Evolutionary conservation across 2,797 vertebrate species (phyloP), one percentile per base, ranked within the genome.

Genomic region (Sebastes vulpes): DNA sequence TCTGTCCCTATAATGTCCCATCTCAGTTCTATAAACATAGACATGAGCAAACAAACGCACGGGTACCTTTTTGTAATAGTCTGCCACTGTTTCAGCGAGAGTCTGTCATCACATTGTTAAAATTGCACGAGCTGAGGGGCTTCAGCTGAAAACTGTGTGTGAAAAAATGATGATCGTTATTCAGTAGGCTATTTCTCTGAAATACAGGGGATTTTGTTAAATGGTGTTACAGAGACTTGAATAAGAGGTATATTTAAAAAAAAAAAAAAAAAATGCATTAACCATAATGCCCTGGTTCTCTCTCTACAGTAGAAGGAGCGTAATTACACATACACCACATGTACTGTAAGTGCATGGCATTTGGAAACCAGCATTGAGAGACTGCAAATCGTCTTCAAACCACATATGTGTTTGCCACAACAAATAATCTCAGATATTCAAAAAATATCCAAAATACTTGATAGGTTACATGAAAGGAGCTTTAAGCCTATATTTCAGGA

Each of bases 1-100:
- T 86, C 82, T 82, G 32, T 54, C 38, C 80, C 53, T 16, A 65
- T 65, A 80, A 76, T 66, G 35, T 74, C 46, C 46, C 20, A 65
- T 59, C 64, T 73, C 48, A 21, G 29, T 58, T 58, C 59, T 10
- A 79, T 64, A 56, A 77, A 78, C 26, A 65, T 65, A 75, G 50
- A 73, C 31, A 59, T n/a, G 12, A 53, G 32, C 50, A 75, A 82
- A 67, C 46, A 79, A 77, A 76, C 5, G 38, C 57, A 42, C 0
- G 3, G 28, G 21, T 21, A 29, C 26, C 28, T 23, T 52, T 68
- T 75, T 75, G 65, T 72, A 52, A 50, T 11, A 28, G 57, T 65
- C 28, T 58, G 21, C 65, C 20, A 25, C 14, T 63, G 59, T 72
- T 72, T 71, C 57, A 61, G 35, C 10, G 14, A 57, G 16, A 21